Conservation (phyloP, 2,113 vertebrate genomes). For the Calypte anna region DNA sequence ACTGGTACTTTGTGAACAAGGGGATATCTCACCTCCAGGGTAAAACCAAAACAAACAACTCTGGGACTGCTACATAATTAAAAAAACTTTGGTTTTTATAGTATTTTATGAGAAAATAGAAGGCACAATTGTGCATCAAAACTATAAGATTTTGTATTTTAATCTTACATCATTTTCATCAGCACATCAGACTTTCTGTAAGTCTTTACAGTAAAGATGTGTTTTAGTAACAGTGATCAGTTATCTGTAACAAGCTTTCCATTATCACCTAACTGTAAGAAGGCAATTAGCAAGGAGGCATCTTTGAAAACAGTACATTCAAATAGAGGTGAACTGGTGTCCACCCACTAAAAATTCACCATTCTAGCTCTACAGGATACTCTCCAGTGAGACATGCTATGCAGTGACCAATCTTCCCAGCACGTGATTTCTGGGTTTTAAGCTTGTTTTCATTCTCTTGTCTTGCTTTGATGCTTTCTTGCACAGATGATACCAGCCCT, state of each 20-base stretch:
- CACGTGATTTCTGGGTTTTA: conserved; percentile 46
- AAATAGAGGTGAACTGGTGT: not conserved
- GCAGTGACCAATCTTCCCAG: conserved; percentile 84
- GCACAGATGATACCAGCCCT: conserved; percentile 92
- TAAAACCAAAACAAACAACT: not conserved
- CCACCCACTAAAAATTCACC: conserved; percentile 77
- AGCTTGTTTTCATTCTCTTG: conserved; percentile 75
- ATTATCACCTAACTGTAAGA: not conserved
- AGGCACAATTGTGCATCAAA: conserved; percentile 39
- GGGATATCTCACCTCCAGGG: not conserved
- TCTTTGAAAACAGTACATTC: conserved; percentile 32
- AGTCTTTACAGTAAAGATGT: not conserved
- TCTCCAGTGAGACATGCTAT: conserved; percentile 94
- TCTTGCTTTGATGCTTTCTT: conserved; percentile 80
- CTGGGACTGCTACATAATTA: conserved; percentile 3
- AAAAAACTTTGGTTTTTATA: conserved; percentile 50
- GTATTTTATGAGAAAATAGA: conserved; percentile 14
- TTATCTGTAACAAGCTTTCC: not conserved
- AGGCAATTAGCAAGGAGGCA: not conserved
- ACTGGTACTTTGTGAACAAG: not conserved
- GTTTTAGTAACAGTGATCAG: conserved; percentile 33
- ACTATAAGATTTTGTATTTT: not conserved
- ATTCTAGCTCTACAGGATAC: conserved; percentile 94
- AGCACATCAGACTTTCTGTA: not conserved
- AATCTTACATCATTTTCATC: conserved; percentile 17